phyloP scores from a whole-genome alignment of 2,113 vertebrate genomes.

The Cariama cristata region DNA sequence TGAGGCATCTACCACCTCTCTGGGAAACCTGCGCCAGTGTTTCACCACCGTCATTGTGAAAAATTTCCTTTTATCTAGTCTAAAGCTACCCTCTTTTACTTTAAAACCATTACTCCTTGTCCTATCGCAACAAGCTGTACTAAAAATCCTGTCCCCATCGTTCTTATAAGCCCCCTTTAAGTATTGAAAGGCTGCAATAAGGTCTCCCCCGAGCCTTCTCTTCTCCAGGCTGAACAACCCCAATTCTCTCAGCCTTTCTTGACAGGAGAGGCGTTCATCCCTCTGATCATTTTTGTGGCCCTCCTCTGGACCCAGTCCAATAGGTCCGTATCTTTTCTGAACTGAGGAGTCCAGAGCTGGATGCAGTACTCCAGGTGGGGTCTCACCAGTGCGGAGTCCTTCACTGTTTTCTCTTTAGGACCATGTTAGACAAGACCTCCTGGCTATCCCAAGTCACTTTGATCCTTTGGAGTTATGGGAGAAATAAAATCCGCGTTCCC shows the following conservation, averaged over 20 bases:
- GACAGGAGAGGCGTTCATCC: neutral
- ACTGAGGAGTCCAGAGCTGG: neutral
- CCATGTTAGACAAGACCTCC: neutral
- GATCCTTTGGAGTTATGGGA: neutral
- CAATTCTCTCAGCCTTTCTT: neutral
- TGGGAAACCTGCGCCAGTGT: neutral
- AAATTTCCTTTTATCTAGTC: neutral
- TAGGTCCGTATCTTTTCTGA: neutral
- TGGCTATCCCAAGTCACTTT: neutral
- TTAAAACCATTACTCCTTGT: neutral
- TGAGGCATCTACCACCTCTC: neutral
- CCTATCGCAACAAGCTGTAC: neutral
- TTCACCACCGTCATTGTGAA: neutral
- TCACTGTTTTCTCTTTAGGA: neutral
- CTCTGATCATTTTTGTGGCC: neutral
- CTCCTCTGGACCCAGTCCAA: neutral
- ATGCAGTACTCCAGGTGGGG: neutral
- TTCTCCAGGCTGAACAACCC: neutral
- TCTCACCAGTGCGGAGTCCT: neutral
- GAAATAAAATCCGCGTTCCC: neutral
- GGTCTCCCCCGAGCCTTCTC: neutral
- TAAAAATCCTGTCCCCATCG: neutral
- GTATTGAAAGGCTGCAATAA: neutral
- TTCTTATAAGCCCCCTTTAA: neutral
- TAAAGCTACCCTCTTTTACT: neutral